Base-by-base conservation (phyloP, 2,888 invertebrate genomes). In the Heteropelma amictum region DNA sequence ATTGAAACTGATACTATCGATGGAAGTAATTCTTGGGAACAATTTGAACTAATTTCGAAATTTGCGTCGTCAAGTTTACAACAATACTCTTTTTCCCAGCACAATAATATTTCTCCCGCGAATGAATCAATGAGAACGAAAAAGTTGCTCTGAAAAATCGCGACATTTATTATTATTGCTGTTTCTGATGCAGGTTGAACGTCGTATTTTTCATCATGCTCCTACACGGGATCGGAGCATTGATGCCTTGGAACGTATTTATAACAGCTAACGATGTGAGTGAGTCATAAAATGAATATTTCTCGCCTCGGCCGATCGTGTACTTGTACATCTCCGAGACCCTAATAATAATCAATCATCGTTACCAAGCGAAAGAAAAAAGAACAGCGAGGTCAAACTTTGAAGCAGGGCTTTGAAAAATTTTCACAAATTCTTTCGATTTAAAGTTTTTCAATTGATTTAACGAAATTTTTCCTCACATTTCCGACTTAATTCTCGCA, bases 231-330 rank as follows among this genome's bases (percentile, higher is more conserved):
- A 92, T 99, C 79, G 99, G 98, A 42, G 95, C 96, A 0, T 92
- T 96, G 73, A 97, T 97, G 91, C 97, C 99, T 10, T 99, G 99
- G 99, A 99, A 99, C 90, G 98, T 98, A 98, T 98, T 99, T 89
- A 98, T 99, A 87, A 99, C 96, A 76, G 98, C 98, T 33, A 95
- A 95, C 89, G 87, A 90, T 81, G 95, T 95, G 90, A 92, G 93
- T 91, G 47, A 61, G 54, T 51, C 42, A 45, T 42, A 38, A 8
- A 19, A 5, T 14, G 12, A 14, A 10, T 7, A 14, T 21, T 51
- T 65, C 53, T 21, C 42, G 42, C 14, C 28, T n/a, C 61, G 26
- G 49, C 38, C 28, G 21, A 42, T 53, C 63, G 17, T 21, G 10
- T 30, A 26, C 28, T 63, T 38, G 45, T 53, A 30, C 12, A 30